phyloP scores from a whole-genome alignment of 2,797 vertebrate genomes.

The Chiloscyllium punctatum region DNA sequence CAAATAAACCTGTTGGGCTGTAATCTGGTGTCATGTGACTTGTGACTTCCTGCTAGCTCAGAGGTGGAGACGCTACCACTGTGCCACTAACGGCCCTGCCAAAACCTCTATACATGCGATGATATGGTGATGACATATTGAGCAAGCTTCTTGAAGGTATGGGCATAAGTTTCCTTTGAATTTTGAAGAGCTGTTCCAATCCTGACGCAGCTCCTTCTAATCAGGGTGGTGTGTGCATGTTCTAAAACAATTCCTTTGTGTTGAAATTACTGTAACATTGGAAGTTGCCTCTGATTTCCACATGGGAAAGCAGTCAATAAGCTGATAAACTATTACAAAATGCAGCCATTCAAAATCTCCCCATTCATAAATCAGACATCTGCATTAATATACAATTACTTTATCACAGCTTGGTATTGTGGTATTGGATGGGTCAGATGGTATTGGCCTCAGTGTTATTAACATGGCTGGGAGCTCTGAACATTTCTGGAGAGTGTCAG shows the following conservation, averaged over 20 bases:
- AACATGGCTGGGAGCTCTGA: neutral
- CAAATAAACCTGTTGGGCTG: too few species aligned
- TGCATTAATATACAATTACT: neutral
- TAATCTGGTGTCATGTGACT: too few species aligned
- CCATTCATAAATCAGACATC: slow-evolving; percentile 13
- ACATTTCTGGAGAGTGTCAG: neutral
- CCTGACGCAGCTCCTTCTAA: neutral
- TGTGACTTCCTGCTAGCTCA: too few species aligned
- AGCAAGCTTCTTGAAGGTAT: too few species aligned
- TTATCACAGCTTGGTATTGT: neutral
- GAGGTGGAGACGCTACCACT: too few species aligned
- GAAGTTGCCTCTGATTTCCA: neutral
- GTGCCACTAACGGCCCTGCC: too few species aligned
- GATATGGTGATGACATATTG: too few species aligned
- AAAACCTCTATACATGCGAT: too few species aligned
- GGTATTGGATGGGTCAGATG: neutral
- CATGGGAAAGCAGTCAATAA: neutral
- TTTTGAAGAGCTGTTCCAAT: neutral
- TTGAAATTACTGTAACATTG: neutral
- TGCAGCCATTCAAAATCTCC: neutral
- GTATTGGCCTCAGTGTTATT: neutral
- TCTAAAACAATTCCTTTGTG: neutral
- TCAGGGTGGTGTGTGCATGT: neutral
- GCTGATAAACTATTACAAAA: neutral
- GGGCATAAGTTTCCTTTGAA: neutral